Percentiles rank a stretch among this genome's conserved stretches.
phyloP scores from a whole-genome alignment of 2,113 vertebrate species.

The Rhabdomys dilectus region DNA sequence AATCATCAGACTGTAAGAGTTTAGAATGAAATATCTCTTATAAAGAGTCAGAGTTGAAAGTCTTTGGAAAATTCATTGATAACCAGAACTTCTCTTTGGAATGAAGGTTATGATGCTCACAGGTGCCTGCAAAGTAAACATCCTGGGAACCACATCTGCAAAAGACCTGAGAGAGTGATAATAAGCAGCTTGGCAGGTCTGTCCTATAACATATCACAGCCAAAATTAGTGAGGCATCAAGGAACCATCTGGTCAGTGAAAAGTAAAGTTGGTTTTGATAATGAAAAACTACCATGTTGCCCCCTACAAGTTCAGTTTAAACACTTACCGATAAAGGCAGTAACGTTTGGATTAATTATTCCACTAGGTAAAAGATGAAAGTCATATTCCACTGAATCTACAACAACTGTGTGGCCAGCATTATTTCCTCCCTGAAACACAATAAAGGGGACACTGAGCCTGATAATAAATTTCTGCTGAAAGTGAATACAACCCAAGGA shows the following conservation, averaged over 20 bases:
- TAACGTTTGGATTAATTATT: slow-evolving; percentile 98
- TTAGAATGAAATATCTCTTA: slow-evolving; percentile 23
- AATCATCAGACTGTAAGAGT: slow-evolving; percentile 8
- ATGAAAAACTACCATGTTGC: slow-evolving; percentile 31
- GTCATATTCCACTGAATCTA: slow-evolving; percentile 98
- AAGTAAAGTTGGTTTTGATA: slow-evolving; percentile 25
- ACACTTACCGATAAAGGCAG: slow-evolving; percentile 97
- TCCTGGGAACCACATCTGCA: not conserved
- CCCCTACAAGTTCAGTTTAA: not conserved
- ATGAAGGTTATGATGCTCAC: not conserved
- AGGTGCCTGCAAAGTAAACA: slow-evolving; percentile 11
- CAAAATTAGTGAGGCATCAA: slow-evolving; percentile 12
- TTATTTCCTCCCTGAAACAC: slow-evolving; percentile 96
- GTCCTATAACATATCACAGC: not conserved
- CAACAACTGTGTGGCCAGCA: slow-evolving; percentile 98
- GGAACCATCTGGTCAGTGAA: not conserved
- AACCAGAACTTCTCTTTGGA: not conserved
- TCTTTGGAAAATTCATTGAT: slow-evolving; percentile 39
- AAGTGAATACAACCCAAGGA: not conserved
- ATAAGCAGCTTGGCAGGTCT: slow-evolving; percentile 1
- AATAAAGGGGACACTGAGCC: slow-evolving; percentile 36
- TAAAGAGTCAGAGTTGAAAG: not conserved
- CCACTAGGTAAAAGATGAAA: slow-evolving; percentile 99
- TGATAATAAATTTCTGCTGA: slow-evolving; percentile 20
- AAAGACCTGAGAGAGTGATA: not conserved